These are phyloP conservation scores for Homarus gammarus DNA, from an alignment of 2,888 invertebrate species.

Conservation along the genomic window DNA sequence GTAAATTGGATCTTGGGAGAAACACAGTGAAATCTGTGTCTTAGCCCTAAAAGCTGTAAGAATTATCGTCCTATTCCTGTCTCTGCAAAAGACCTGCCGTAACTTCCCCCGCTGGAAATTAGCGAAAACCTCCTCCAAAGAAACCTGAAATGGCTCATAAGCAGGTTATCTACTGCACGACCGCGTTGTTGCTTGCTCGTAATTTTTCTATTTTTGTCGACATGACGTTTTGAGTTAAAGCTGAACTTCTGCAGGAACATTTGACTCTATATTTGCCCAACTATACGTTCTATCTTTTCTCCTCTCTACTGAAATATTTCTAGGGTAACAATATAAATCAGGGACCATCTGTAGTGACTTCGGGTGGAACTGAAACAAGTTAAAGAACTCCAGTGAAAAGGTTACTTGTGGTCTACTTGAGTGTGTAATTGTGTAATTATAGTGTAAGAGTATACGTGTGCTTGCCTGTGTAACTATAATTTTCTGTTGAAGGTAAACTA, in stretches of 20 bases:
- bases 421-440: too few species aligned
- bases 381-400: not conserved
- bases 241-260: not conserved
- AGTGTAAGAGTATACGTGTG: too few species aligned
- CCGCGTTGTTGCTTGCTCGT: not conserved
- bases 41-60: slow-evolving; percentile 9
- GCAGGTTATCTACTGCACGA: not conserved
- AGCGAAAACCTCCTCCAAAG: not conserved
- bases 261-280: not conserved
- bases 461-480: too few species aligned
- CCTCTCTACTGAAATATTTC: not conserved
- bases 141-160: slow-evolving; percentile 8
- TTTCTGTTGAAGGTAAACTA: too few species aligned
- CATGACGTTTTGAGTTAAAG: not conserved
- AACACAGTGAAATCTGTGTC: not conserved
- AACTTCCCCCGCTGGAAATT: not conserved
- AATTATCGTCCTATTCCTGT: slow-evolving; percentile 9
- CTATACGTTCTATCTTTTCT: not conserved
- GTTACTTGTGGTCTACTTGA: too few species aligned
- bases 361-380: too few species aligned
- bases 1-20: slow-evolving; percentile 15
- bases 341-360: not conserved
- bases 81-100: not conserved
- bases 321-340: not conserved
- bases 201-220: not conserved